These are phyloP conservation scores for Sternarchorhynchus goeldii DNA, from an alignment of 2,797 vertebrate species.

Conservation along the genomic window DNA sequence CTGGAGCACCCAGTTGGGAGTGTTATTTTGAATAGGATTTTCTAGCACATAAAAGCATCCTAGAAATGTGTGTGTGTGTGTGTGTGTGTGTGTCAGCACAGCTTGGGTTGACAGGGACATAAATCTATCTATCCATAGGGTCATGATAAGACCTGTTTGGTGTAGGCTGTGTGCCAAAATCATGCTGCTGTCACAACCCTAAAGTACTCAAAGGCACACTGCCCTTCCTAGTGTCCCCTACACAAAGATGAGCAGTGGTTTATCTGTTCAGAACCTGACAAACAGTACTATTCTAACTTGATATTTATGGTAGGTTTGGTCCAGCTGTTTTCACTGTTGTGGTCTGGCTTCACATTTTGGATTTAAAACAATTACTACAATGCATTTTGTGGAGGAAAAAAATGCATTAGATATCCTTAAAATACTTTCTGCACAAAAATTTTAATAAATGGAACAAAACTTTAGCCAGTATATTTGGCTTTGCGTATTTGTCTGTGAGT, in stretches of 20 bases:
- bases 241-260: background rate
- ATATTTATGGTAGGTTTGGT: background rate
- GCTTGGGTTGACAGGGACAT: constrained; percentile 38
- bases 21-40: constrained; percentile 32
- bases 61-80: constrained; percentile 2
- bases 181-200: constrained; percentile 36
- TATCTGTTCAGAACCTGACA: constrained; percentile 9
- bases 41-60: constrained; percentile 8
- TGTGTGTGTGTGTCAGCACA: constrained; percentile 19
- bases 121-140: constrained; percentile 45
- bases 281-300: background rate
- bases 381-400: background rate
- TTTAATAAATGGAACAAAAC: background rate
- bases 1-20: background rate
- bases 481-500: too few species aligned
- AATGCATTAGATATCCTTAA: background rate
- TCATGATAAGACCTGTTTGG: constrained; percentile 39
- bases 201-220: constrained; percentile 39
- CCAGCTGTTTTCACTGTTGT: too few species aligned
- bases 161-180: constrained; percentile 46
- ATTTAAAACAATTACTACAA: background rate
- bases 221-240: constrained; percentile 7
- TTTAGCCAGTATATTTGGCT: background rate
- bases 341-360: background rate
- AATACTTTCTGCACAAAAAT: background rate